Conservation (phyloP, 2,113 vertebrate species). For the Gymnogyps californianus region DNA sequence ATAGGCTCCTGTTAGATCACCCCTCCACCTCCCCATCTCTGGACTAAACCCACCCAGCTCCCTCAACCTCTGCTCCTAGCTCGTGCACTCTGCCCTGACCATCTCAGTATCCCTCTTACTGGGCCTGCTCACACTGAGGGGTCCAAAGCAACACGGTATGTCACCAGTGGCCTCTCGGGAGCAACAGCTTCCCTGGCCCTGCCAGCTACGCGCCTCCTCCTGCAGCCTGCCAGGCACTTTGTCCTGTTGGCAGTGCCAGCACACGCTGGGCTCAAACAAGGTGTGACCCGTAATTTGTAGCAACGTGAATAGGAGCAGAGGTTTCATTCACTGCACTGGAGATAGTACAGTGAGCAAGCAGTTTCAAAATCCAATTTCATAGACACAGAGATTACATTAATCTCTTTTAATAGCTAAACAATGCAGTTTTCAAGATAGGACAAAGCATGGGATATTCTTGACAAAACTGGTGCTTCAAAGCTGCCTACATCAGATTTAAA, state of each 20-base stretch:
- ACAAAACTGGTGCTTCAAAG: slow-evolving; percentile 38
- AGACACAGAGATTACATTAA: slow-evolving; percentile 53
- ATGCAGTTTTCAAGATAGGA: slow-evolving; percentile 52
- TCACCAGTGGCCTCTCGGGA: neutral
- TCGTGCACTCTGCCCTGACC: accelerated
- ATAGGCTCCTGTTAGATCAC: neutral
- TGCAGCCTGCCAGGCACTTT: neutral
- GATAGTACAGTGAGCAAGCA: slow-evolving; percentile 7
- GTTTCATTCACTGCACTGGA: neutral
- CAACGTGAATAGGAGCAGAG: neutral
- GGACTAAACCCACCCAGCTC: neutral
- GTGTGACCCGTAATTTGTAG: neutral
- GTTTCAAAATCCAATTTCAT: slow-evolving; percentile 59
- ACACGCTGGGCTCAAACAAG: neutral
- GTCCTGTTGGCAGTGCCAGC: accelerated
- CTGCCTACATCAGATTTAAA: slow-evolving; percentile 30
- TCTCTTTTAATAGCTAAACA: slow-evolving; percentile 56
- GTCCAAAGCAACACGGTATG: accelerated
- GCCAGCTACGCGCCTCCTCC: accelerated
- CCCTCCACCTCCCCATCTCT: neutral
- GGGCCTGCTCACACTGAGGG: accelerated
- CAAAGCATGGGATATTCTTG: slow-evolving; percentile 45
- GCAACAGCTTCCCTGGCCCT: neutral
- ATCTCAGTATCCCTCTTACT: neutral
- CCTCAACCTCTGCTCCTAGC: neutral